Evolutionary conservation across 2,888 invertebrate genomes (phyloP), one percentile per base, ranked within the genome.

Genomic region (Dolichopus griseipennis): DNA sequence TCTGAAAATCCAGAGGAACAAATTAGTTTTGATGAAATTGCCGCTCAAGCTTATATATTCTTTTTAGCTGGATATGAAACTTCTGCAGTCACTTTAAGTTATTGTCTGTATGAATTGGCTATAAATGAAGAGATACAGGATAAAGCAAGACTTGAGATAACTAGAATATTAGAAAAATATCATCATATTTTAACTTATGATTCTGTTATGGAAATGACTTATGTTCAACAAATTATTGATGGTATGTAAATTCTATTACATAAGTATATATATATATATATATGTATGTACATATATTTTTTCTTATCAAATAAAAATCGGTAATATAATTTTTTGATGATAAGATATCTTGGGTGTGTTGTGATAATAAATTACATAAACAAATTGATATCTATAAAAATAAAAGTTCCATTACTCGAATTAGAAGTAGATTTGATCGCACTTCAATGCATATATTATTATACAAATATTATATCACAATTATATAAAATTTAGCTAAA

Each of bases 1-100:
- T 65, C 66, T 2, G 67, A 64, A 9, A 78, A 75, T 66, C 73
- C 69, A 20, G 8, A 68, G 72, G 1, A 72, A 67, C 72, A 72
- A 0, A 65, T 78, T 2, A 77, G 73, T 6, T 76, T 84, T 5
- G 78, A 83, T 2, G 75, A 86, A 64, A 75, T 87, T n/a, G 78
- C 83, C 0, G 83, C 86, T 0, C 85, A 87, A 69, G 83, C 85
- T 9, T 78, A 85, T 64, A 76, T 84, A 1, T 86, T 88, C 74
- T 84, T 85, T 71, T 69, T 78, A 12, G 86, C 85, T 22, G 86
- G 86, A 1, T 85, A 83, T 65, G 86, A 86, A 71, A 85, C 85
- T 0, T 84, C 85, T 2, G 79, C 82, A 0, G 79, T 83, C 0
- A 82, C 83, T 0, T 79, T 84, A 75, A 80, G 82, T 1, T 85